phyloP scores from a whole-genome alignment of 2,797 vertebrate genomes.

The Eulemur albifrons region DNA sequence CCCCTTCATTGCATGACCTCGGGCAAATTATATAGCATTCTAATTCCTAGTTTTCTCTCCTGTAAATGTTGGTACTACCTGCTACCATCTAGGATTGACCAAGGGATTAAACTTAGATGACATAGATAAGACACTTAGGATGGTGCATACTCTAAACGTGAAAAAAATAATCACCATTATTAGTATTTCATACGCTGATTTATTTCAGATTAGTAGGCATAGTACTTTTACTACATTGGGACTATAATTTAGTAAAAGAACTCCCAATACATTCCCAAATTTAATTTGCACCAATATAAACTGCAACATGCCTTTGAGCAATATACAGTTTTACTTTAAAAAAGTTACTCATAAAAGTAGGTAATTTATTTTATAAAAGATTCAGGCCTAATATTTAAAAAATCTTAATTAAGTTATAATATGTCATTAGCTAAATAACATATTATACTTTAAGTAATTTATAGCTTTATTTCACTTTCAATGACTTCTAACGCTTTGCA shows the following conservation, averaged over 20 bases:
- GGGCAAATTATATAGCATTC: not conserved
- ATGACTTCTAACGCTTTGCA: not conserved
- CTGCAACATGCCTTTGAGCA: not conserved
- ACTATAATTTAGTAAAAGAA: not conserved
- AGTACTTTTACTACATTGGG: not conserved
- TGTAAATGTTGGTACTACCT: not conserved
- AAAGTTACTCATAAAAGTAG: not conserved
- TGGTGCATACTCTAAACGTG: not conserved
- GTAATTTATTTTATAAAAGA: conserved; percentile 29
- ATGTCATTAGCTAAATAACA: not conserved
- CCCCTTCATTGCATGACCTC: not conserved
- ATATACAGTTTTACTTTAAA: not conserved
- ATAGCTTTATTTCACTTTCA: conserved; percentile 7
- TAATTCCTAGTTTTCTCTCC: conserved; percentile 6
- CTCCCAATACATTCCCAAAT: not conserved
- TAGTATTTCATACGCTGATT: not conserved
- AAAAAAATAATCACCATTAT: not conserved
- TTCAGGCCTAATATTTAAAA: not conserved
- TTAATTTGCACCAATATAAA: conserved; percentile 28
- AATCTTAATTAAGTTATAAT: conserved; percentile 9
- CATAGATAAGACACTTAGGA: not conserved
- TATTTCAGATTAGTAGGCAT: not conserved
- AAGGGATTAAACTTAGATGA: not conserved
- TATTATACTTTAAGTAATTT: not conserved
- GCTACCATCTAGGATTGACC: not conserved